Percentiles rank a stretch among this genome's conserved stretches.
phyloP scores from a whole-genome alignment of 1,140 invertebrate genomes.

The Ericerus pela region DNA sequence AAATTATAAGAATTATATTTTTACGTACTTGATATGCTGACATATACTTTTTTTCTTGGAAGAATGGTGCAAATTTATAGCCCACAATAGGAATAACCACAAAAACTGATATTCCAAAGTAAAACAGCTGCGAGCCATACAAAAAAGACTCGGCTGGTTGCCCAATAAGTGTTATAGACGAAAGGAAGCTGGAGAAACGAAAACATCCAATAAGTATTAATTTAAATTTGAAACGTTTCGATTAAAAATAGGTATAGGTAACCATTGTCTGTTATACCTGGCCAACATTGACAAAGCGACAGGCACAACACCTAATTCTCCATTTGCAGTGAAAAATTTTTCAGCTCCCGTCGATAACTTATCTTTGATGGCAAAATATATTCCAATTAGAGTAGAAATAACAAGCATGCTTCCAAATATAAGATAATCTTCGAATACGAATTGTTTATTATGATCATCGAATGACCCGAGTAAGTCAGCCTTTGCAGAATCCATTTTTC shows the following conservation, averaged over 20 bases:
- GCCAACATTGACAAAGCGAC: conserved; percentile 33
- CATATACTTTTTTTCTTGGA: conserved; percentile 32
- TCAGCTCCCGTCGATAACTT: conserved; percentile 32
- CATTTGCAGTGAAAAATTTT: conserved; percentile 29
- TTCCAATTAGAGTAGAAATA: conserved; percentile 53
- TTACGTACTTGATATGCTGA: conserved; percentile 26
- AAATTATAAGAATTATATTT: no score
- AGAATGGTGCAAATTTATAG: conserved; percentile 41
- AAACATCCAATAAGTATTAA: no score
- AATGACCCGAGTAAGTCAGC: not conserved
- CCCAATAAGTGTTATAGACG: conserved; percentile 41
- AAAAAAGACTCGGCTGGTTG: conserved; percentile 41
- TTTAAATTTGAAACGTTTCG: no score
- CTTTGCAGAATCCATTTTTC: not conserved
- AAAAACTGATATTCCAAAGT: conserved; percentile 31
- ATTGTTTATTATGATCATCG: conserved; percentile 17
- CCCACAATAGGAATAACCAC: conserved; percentile 34
- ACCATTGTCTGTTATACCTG: no score
- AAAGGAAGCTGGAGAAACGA: conserved; percentile 37
- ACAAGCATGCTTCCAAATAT: conserved; percentile 51
- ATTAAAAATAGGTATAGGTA: no score
- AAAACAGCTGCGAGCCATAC: conserved; percentile 33
- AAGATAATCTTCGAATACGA: conserved; percentile 44
- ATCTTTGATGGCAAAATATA: conserved; percentile 40
- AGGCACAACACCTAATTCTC: conserved; percentile 30